Percentiles rank a stretch among this genome's conserved stretches.
These are phyloP conservation scores for Drosophila melanosoma DNA, from an alignment of 2,888 invertebrate genomes.

Conservation along the genomic window DNA sequence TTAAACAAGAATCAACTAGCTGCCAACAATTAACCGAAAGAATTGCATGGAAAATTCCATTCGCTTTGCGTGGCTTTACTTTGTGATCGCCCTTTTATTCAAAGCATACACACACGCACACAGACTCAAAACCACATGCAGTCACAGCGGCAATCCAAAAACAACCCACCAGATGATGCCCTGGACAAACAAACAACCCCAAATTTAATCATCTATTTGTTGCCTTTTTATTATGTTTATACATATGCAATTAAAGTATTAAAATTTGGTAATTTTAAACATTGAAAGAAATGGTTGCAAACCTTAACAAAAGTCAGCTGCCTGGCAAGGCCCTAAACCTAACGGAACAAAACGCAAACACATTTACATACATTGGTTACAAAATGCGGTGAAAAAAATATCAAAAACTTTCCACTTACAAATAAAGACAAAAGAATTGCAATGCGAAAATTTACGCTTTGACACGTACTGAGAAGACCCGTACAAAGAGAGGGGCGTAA, in stretches of 20 bases:
- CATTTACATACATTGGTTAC: background rate
- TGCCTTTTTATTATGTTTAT: background rate
- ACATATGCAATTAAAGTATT: slow-evolving; percentile 8
- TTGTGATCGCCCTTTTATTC: slow-evolving; percentile 27
- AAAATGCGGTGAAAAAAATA: background rate
- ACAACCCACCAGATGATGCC: background rate
- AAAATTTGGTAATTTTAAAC: slow-evolving; percentile 2
- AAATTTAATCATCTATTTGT: slow-evolving; percentile 11
- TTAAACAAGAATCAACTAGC: slow-evolving; percentile 49
- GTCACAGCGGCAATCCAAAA: background rate
- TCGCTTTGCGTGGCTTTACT: slow-evolving; percentile 38
- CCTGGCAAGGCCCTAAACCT: slow-evolving; percentile 40
- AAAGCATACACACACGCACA: slow-evolving; percentile 25
- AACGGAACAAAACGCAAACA: slow-evolving; percentile 4
- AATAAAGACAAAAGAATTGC: background rate
- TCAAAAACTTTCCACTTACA: background rate
- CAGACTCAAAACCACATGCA: slow-evolving; percentile 9
- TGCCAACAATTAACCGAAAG: slow-evolving; percentile 58
- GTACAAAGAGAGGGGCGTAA: background rate
- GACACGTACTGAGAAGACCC: background rate
- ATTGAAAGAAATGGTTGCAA: slow-evolving; percentile 8
- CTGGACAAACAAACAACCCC: background rate
- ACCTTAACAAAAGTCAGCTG: slow-evolving; percentile 28
- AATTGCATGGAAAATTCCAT: slow-evolving; percentile 82
- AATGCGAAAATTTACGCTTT: slow-evolving; percentile 3